Conservation (phyloP, 2,113 vertebrate species). For the Percina caprodes region DNA sequence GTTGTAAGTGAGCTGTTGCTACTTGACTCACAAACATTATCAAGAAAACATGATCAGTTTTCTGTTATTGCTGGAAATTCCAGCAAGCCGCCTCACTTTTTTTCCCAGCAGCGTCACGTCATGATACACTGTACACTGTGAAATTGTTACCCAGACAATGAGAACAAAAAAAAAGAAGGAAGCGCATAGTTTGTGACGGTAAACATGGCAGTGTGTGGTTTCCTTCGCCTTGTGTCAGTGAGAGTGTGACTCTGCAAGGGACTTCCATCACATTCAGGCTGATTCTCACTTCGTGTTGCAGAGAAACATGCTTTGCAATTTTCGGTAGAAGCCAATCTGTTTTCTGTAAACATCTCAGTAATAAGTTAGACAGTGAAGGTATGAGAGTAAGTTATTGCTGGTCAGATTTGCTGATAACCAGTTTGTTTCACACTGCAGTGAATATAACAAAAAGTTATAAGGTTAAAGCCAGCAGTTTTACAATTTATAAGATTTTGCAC, state of each 20-base stretch:
- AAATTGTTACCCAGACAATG: conserved; percentile 42
- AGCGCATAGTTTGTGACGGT: conserved; percentile 73
- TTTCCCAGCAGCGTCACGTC: conserved; percentile 12
- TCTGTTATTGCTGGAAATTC: conserved; percentile 5
- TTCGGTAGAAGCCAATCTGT: neutral
- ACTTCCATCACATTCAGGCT: conserved; percentile 59
- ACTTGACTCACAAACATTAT: conserved; percentile 1
- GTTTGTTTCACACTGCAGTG: neutral
- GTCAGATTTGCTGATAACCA: neutral
- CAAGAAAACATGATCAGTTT: neutral
- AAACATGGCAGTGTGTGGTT: conserved; percentile 73
- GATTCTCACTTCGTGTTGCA: neutral
- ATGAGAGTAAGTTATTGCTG: neutral
- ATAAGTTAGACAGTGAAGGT: neutral
- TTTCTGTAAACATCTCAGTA: neutral
- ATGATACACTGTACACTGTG: conserved; percentile 20
- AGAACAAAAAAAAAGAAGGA: conserved; percentile 64
- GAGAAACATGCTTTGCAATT: neutral
- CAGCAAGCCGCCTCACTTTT: neutral
- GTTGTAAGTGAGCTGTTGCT: neutral
- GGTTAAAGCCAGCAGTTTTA: neutral
- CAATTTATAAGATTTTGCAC: neutral
- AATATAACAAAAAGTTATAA: rapidly evolving
- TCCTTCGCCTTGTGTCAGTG: conserved; percentile 69
- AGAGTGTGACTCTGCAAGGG: conserved; percentile 60